Conservation (phyloP, 2,113 vertebrate species). For the Dermatemys mawii region DNA sequence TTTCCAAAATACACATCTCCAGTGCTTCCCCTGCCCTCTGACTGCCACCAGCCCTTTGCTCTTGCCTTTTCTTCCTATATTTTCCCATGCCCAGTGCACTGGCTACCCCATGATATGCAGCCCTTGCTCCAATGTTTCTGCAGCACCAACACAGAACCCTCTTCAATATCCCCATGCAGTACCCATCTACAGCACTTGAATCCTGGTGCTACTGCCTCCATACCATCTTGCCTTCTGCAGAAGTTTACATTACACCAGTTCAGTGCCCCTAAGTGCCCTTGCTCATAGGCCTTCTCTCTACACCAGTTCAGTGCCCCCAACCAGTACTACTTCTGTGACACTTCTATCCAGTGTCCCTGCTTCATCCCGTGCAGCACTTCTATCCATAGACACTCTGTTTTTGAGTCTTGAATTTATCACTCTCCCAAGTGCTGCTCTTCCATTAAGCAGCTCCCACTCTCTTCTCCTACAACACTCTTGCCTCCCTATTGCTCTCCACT, state of each 20-base stretch:
- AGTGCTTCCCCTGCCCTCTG: background rate
- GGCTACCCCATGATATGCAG: background rate
- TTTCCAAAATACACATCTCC: background rate
- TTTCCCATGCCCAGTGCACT: background rate
- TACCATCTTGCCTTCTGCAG: background rate
- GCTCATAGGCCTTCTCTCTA: background rate
- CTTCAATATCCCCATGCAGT: background rate
- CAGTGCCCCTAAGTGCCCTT: background rate
- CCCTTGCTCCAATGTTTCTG: background rate
- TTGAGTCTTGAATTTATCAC: background rate
- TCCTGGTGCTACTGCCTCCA: background rate
- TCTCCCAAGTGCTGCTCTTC: background rate
- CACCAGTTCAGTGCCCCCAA: background rate
- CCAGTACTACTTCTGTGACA: background rate
- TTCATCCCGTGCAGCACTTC: too few species aligned
- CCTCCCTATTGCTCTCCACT: background rate
- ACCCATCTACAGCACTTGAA: background rate
- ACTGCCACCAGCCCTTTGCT: background rate
- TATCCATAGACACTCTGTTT: background rate
- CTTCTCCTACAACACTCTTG: background rate
- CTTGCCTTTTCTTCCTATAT: background rate
- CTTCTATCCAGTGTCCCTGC: background rate
- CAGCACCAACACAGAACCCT: background rate
- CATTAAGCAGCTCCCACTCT: background rate
- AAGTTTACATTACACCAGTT: background rate